phyloP scores from a whole-genome alignment of 1,140 invertebrate genomes.

The Pogonus chalceus region DNA sequence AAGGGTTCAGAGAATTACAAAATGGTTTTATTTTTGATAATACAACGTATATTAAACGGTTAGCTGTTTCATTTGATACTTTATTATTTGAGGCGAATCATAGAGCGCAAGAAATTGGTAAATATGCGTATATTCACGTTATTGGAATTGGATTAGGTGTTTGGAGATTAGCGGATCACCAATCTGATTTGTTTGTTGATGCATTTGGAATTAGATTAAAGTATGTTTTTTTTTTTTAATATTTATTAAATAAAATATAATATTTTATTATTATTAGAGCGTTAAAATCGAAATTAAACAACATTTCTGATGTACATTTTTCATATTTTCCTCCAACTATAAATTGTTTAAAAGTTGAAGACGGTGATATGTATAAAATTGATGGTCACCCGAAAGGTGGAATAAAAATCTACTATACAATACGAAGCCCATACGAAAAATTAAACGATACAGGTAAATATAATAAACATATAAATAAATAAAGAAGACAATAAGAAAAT shows the following conservation, averaged over 20 bases:
- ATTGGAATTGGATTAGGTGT: conserved; percentile 41
- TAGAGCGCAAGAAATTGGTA: conserved; percentile 23
- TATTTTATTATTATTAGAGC: conserved; percentile 14
- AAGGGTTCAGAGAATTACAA: conserved; percentile 12
- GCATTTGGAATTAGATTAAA: conserved; percentile 36
- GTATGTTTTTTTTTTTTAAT: conserved; percentile 13
- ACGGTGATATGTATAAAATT: conserved; percentile 20
- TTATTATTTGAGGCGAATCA: conserved; percentile 27
- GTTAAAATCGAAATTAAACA: conserved; percentile 18
- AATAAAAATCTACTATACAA: conserved; percentile 24
- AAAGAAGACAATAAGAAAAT: too few species aligned
- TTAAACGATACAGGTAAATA: conserved; percentile 10
- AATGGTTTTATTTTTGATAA: conserved; percentile 26
- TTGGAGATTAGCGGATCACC: conserved; percentile 38
- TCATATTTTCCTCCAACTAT: conserved; percentile 26
- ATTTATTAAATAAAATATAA: not conserved
- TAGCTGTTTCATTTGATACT: conserved; percentile 28
- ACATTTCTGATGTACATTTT: conserved; percentile 30
- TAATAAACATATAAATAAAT: too few species aligned
- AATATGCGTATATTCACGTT: conserved; percentile 29
- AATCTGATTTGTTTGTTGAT: conserved; percentile 37
- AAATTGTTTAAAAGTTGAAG: conserved; percentile 18
- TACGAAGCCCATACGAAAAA: conserved; percentile 29
- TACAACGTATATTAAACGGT: conserved; percentile 25
- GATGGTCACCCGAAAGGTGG: conserved; percentile 23